phyloP scores from a whole-genome alignment of 2,888 invertebrate species.

The Cyaniris semiargus region DNA sequence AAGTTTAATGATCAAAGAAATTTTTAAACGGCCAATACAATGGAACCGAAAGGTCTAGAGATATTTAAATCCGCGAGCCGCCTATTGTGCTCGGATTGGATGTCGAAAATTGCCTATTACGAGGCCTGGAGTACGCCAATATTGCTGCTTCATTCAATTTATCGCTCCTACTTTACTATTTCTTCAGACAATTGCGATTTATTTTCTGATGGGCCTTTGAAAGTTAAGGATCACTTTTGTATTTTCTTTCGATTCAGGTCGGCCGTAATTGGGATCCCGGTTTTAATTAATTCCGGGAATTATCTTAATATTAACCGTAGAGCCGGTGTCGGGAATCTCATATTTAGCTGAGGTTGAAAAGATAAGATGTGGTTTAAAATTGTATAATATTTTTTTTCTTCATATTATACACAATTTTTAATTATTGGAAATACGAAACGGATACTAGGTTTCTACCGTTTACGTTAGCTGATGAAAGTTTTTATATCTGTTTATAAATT shows the following conservation, averaged over 20 bases:
- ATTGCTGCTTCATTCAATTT: conserved; percentile 76
- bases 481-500: background rate
- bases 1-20: conserved; percentile 32
- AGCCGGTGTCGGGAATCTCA: background rate
- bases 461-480: background rate
- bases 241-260: conserved; percentile 31
- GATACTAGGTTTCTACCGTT: background rate
- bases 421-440: too few relatives aligned
- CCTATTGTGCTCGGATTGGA: conserved; percentile 65
- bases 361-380: background rate
- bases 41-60: conserved; percentile 48
- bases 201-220: conserved; percentile 39
- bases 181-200: conserved; percentile 58
- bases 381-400: background rate
- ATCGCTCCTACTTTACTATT: conserved; percentile 67
- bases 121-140: conserved; percentile 62
- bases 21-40: conserved; percentile 36
- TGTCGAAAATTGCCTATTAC: conserved; percentile 78
- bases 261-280: conserved; percentile 17
- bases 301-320: conserved; percentile 15
- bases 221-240: conserved; percentile 26
- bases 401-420: too few relatives aligned
- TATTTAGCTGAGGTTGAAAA: background rate
- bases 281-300: conserved; percentile 24
- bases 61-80: conserved; percentile 67